Conservation (phyloP, 2,888 invertebrate genomes). For the Ophioninae sp. region DNA sequence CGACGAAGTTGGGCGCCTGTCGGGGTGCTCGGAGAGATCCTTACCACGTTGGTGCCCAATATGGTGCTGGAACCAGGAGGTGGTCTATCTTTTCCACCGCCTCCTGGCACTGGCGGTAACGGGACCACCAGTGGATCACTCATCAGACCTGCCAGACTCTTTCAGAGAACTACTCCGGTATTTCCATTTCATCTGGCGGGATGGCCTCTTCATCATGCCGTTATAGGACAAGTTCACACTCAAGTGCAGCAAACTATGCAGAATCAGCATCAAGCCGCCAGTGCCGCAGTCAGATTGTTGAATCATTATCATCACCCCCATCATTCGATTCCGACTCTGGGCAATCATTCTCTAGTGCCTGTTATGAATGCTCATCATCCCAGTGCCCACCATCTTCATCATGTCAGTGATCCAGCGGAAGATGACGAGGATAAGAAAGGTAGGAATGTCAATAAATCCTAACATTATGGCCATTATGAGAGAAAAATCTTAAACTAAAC, state of each 20-base stretch:
- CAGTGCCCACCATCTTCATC: slow-evolving; percentile 76
- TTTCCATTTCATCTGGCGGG: slow-evolving; percentile 79
- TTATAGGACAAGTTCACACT: slow-evolving; percentile 78
- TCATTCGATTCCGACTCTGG: slow-evolving; percentile 77
- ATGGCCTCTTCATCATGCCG: slow-evolving; percentile 79
- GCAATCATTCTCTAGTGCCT: slow-evolving; percentile 77
- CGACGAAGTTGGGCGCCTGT: slow-evolving; percentile 46
- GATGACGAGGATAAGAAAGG: slow-evolving; percentile 80
- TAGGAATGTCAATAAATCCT: slow-evolving; percentile 58
- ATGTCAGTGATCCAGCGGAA: slow-evolving; percentile 72
- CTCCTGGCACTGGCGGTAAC: slow-evolving; percentile 77
- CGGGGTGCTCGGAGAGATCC: slow-evolving; percentile 45
- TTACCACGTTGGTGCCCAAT: slow-evolving; percentile 79
- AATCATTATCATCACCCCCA: slow-evolving; percentile 78
- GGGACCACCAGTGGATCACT: slow-evolving; percentile 75
- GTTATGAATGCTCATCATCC: slow-evolving; percentile 76
- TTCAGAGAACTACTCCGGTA: slow-evolving; percentile 78
- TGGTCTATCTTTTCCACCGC: slow-evolving; percentile 80
- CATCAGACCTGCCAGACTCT: slow-evolving; percentile 75
- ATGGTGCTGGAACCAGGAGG: slow-evolving; percentile 80
- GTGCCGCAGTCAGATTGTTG: slow-evolving; percentile 76
- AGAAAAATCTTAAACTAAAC: no score
- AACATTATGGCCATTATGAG: not conserved
- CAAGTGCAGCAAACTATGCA: slow-evolving; percentile 79
- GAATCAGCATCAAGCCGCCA: slow-evolving; percentile 77